A percentile compares a stretch with the other conserved stretches of the same genome.
These are phyloP conservation scores for Boulengeromyrus knoepffleri DNA, from an alignment of 2,113 vertebrate species.

Conservation along the genomic window DNA sequence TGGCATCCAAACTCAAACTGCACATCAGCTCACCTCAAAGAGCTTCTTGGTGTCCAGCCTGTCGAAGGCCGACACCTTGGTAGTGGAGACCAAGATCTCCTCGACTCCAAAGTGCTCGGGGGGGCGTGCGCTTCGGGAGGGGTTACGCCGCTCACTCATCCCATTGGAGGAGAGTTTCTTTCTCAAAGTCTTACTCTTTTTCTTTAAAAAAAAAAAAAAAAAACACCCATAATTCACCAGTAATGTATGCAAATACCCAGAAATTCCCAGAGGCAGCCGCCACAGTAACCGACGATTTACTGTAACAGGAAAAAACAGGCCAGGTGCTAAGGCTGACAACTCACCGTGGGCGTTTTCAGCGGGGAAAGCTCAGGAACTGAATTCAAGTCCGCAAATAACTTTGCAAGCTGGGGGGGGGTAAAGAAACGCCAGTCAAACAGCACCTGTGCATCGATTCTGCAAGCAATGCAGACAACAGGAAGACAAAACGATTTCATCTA, in stretches of 20 bases:
- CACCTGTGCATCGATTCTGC: background rate
- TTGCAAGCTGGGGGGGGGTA: slow-evolving; percentile 70
- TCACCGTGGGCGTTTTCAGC: slow-evolving; percentile 67
- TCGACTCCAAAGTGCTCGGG: slow-evolving; percentile 87
- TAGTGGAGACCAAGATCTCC: slow-evolving; percentile 56
- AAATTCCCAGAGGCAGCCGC: background rate
- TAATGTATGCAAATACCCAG: background rate
- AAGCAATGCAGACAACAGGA: background rate
- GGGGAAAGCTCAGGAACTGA: slow-evolving; percentile 73
- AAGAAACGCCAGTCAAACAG: background rate
- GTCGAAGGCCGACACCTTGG: slow-evolving; percentile 39
- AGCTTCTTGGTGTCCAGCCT: slow-evolving; percentile 62
- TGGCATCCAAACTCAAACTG: background rate
- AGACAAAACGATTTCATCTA: background rate
- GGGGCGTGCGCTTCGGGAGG: slow-evolving; percentile 81
- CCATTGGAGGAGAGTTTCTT: slow-evolving; percentile 64
- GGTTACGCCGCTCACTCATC: slow-evolving; percentile 74
- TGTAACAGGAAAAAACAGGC: background rate
- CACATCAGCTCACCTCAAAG: slow-evolving; percentile 53
- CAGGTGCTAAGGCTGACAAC: slow-evolving; percentile 18
- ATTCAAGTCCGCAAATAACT: slow-evolving; percentile 82
- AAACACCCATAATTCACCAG: slow-evolving; percentile 10
- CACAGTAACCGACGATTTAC: background rate
- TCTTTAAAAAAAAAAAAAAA: slow-evolving; percentile 50
- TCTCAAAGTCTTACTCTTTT: slow-evolving; percentile 48